Conservation (phyloP, 1,140 invertebrate genomes). For the Drosophila elegans region DNA sequence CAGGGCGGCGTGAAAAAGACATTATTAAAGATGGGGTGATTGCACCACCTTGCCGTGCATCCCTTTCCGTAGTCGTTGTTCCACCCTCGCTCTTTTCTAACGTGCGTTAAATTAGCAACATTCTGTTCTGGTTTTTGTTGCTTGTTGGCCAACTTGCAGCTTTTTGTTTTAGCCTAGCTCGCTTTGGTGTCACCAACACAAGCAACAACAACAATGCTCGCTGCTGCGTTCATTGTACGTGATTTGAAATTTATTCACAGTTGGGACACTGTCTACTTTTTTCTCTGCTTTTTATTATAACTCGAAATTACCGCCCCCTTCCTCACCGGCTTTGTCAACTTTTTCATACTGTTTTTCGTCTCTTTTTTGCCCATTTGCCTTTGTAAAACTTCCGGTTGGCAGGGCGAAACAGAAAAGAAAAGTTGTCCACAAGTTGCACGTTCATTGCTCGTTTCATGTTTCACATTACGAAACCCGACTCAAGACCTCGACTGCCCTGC, state of each 20-base stretch:
- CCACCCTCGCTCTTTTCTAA: slow-evolving; percentile 45
- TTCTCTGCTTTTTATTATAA: slow-evolving; percentile 58
- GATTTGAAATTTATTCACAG: slow-evolving; percentile 79
- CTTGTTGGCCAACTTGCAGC: slow-evolving; percentile 45
- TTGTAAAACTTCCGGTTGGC: slow-evolving; percentile 79
- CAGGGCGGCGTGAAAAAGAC: slow-evolving; percentile 62
- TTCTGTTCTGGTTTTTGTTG: slow-evolving; percentile 31
- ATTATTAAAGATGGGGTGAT: slow-evolving; percentile 24
- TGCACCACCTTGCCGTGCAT: slow-evolving; percentile 16
- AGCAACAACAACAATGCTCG: slow-evolving; percentile 39
- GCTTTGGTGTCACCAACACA: slow-evolving; percentile 57
- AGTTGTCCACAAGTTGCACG: slow-evolving; percentile 66
- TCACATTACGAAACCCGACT: slow-evolving; percentile 64
- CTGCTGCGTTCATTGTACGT: slow-evolving; percentile 66
- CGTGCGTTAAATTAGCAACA: slow-evolving; percentile 73
- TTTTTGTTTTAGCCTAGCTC: slow-evolving; percentile 70
- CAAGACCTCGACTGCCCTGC: slow-evolving; percentile 9
- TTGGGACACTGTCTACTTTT: slow-evolving; percentile 51
- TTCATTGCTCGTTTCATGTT: slow-evolving; percentile 63
- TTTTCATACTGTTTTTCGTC: slow-evolving; percentile 44
- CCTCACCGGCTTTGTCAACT: slow-evolving; percentile 40
- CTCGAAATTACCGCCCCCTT: slow-evolving; percentile 43
- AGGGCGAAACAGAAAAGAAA: slow-evolving; percentile 56
- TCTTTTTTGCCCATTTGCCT: slow-evolving; percentile 77
- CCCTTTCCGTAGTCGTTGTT: slow-evolving; percentile 15